phyloP scores from a whole-genome alignment of 2,888 invertebrate species.

The Amphipyra tragopoginis region DNA sequence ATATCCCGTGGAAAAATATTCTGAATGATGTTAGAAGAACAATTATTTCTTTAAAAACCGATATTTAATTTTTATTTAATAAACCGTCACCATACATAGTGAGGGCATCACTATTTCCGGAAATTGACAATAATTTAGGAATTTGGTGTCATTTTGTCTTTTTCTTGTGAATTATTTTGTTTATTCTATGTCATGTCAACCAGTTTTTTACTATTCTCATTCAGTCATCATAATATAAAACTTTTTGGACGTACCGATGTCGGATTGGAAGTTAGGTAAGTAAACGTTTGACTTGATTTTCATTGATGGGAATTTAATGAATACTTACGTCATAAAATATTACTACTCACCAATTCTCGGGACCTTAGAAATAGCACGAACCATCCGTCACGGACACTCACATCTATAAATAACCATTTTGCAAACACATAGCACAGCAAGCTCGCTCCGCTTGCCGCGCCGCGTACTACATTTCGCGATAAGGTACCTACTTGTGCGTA shows the following conservation, averaged over 20 bases:
- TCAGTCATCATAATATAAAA: constrained; percentile 24
- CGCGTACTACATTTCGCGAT: constrained; percentile 86
- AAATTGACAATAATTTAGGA: constrained; percentile 58
- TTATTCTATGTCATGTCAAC: constrained; percentile 34
- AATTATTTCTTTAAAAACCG: constrained; percentile 25
- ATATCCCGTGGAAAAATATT: constrained; percentile 43
- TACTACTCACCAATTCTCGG: constrained; percentile 68
- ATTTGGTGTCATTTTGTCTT: constrained; percentile 28
- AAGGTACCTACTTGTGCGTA: constrained; percentile 86
- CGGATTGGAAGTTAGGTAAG: constrained; percentile 11
- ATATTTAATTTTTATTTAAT: not conserved
- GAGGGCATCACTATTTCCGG: constrained; percentile 71
- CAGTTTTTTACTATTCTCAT: constrained; percentile 35
- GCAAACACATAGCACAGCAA: constrained; percentile 82
- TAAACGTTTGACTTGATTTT: constrained; percentile 46
- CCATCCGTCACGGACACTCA: constrained; percentile 83
- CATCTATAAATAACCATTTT: constrained; percentile 86
- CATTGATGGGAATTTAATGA: constrained; percentile 33
- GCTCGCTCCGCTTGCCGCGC: constrained; percentile 77
- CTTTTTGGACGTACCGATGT: constrained; percentile 33
- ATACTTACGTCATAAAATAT: constrained; percentile 39
- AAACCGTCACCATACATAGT: constrained; percentile 23
- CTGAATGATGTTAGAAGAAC: not conserved
- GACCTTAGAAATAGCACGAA: constrained; percentile 81
- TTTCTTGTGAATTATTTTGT: constrained; percentile 28